Percentiles rank a stretch among this genome's conserved stretches.
phyloP scores from a whole-genome alignment of 2,888 invertebrate genomes.

The Epinotia brunnichana region DNA sequence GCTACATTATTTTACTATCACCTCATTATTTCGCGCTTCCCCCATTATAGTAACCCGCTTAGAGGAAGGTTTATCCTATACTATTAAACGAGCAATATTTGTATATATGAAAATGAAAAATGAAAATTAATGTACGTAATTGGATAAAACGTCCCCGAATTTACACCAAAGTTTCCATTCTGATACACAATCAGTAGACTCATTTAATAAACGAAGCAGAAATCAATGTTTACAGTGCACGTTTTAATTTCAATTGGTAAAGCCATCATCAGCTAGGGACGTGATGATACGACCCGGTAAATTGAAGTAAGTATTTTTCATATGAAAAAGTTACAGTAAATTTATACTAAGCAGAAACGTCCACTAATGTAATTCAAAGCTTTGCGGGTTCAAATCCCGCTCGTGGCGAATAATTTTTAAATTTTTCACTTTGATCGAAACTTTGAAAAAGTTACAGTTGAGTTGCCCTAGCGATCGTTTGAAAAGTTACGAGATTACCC shows the following conservation, averaged over 20 bases:
- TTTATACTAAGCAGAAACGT: too few relatives aligned
- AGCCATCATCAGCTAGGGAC: conserved; percentile 50
- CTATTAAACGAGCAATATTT: too few relatives aligned
- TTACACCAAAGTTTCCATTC: conserved; percentile 1
- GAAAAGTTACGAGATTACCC: too few relatives aligned
- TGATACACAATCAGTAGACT: conserved; percentile 14
- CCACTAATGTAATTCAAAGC: too few relatives aligned
- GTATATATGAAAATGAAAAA: too few relatives aligned
- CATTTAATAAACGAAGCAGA: conserved; percentile 34
- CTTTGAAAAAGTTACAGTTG: too few relatives aligned
- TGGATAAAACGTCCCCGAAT: not conserved
- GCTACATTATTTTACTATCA: not conserved
- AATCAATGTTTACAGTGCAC: conserved; percentile 47
- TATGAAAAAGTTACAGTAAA: too few relatives aligned
- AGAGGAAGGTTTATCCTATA: too few relatives aligned
- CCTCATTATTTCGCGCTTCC: not conserved
- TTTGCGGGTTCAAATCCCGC: too few relatives aligned
- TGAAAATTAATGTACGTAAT: not conserved
- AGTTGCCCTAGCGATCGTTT: too few relatives aligned
- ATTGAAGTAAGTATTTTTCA: not conserved
- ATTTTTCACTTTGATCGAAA: too few relatives aligned
- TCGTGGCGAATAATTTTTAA: too few relatives aligned
- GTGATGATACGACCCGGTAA: conserved; percentile 9
- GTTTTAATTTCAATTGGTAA: conserved; percentile 53
- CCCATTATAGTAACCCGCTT: not conserved